These are phyloP conservation scores for Vimba vimba DNA, from an alignment of 2,113 vertebrate species.

Conservation along the genomic window DNA sequence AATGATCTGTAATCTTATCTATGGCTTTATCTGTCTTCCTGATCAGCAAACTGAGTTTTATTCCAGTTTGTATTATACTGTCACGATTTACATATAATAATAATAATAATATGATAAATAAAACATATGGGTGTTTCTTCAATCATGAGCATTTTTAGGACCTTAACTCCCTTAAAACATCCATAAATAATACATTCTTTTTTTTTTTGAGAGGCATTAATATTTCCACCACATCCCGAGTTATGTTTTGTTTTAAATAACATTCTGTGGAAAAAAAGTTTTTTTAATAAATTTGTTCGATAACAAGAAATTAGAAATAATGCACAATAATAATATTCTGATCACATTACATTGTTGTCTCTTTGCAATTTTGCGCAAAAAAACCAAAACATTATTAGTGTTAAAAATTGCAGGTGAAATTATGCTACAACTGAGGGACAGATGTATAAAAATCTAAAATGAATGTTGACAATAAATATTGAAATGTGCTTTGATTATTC, in stretches of 20 bases:
- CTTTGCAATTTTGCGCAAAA: too few relatives aligned
- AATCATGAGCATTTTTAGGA: not conserved
- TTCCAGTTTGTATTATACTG: not conserved
- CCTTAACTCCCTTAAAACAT: not conserved
- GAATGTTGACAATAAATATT: too few relatives aligned
- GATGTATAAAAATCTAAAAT: too few relatives aligned
- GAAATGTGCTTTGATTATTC: too few relatives aligned
- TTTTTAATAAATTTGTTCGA: not conserved
- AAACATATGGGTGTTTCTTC: constrained; percentile 11
- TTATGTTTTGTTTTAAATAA: not conserved
- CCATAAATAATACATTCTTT: not conserved
- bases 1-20: not conserved
- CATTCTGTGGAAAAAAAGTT: not conserved
- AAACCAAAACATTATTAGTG: too few relatives aligned
- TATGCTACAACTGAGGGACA: too few relatives aligned
- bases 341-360: not conserved
- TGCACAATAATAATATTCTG: not conserved
- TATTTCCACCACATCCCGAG: not conserved
- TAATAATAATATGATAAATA: not conserved
- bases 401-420: too few relatives aligned
- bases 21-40: not conserved
- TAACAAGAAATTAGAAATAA: not conserved
- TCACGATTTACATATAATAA: not conserved
- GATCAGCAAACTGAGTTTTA: not conserved
- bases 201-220: not conserved